A percentile compares a stretch with the other conserved stretches of the same genome.
Conservation (phyloP, 2,888 invertebrate species). For the Polia nebulosa region DNA sequence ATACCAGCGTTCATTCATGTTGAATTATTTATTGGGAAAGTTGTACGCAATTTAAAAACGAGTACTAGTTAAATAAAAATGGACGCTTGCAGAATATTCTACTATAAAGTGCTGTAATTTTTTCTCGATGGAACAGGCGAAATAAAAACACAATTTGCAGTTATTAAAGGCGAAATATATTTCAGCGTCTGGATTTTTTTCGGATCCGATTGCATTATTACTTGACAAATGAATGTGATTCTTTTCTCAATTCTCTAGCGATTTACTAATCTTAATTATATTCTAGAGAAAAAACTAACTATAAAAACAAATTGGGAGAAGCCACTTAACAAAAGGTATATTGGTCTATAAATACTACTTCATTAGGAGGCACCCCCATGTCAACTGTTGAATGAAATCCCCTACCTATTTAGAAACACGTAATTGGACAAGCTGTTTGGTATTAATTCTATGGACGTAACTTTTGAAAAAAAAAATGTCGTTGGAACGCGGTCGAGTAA, state of each 20-base stretch:
- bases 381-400: conserved; percentile 20
- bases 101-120: background rate
- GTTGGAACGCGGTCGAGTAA: background rate
- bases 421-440: conserved; percentile 41
- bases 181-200: background rate
- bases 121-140: too few relatives aligned
- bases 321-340: conserved; percentile 25
- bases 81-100: background rate
- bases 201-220: too few relatives aligned
- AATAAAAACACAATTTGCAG: too few relatives aligned
- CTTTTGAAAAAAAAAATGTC: too few relatives aligned
- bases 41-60: background rate
- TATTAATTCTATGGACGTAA: too few relatives aligned
- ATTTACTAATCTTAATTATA: background rate
- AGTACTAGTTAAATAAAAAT: conserved; percentile 12
- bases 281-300: background rate
- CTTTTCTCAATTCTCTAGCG: background rate
- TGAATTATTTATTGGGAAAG: conserved; percentile 18
- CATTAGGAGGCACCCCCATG: conserved; percentile 36
- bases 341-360: conserved; percentile 51
- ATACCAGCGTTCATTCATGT: conserved; percentile 1
- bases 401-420: conserved; percentile 25
- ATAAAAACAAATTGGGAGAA: background rate
- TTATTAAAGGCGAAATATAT: conserved; percentile 4
- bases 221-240: too few relatives aligned